Percentiles rank a stretch among this genome's conserved stretches.
phyloP scores from a whole-genome alignment of 2,113 vertebrate genomes.

The Microtus oregoni region DNA sequence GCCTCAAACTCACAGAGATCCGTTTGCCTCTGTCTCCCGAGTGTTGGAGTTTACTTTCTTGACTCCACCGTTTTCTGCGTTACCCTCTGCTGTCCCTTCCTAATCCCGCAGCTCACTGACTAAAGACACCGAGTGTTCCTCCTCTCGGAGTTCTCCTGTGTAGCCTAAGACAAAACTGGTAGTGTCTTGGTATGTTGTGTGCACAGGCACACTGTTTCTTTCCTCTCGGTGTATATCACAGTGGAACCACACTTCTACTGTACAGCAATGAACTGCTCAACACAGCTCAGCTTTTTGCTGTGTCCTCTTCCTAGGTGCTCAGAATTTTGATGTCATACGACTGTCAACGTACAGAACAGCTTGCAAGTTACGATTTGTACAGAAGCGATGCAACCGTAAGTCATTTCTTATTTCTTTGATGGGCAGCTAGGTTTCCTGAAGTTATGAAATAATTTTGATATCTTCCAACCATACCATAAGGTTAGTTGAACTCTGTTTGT shows the following conservation, averaged over 20 bases:
- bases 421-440: not conserved
- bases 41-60: not conserved
- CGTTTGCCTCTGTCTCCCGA: not conserved
- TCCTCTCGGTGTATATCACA: not conserved
- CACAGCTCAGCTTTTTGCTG: constrained; percentile 19
- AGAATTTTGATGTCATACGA: constrained; percentile 98
- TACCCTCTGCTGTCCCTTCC: not conserved
- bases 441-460: not conserved
- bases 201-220: not conserved
- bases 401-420: constrained; percentile 26
- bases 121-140: not conserved
- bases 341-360: constrained; percentile 98
- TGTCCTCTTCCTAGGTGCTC: constrained; percentile 90
- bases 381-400: constrained; percentile 99
- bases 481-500: constrained; percentile 33
- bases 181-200: accelerated
- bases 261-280: not conserved
- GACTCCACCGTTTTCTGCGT: not conserved
- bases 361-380: constrained; percentile 97
- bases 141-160: not conserved
- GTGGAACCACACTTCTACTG: not conserved
- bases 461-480: not conserved
- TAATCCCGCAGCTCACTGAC: not conserved
- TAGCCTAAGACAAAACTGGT: not conserved
- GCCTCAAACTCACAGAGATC: not conserved